Conservation (phyloP, 2,888 invertebrate genomes). For the Harpalus rubripes region DNA sequence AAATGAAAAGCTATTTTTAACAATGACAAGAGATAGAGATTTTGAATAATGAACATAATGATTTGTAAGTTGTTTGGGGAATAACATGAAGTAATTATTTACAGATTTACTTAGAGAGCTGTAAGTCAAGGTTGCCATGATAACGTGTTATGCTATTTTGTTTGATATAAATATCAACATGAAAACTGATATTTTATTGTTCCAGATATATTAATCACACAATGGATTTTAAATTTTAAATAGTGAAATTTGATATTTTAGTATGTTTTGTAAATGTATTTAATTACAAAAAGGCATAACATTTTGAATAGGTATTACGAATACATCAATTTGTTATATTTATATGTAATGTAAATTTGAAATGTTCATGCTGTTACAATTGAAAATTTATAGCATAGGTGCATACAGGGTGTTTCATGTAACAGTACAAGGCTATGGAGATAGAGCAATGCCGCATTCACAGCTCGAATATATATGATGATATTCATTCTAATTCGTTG, state of each 20-base stretch:
- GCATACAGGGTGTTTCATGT: no score
- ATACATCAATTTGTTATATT: no score
- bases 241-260: slow-evolving; percentile 12
- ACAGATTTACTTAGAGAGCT: neutral
- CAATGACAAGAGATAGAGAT: neutral
- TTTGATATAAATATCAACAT: neutral
- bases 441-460: no score
- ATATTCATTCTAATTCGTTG: no score
- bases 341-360: no score
- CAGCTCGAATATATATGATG: no score
- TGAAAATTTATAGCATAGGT: no score
- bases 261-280: neutral
- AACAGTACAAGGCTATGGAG: no score
- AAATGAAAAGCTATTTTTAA: neutral
- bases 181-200: slow-evolving; percentile 16
- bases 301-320: neutral
- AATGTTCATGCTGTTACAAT: no score
- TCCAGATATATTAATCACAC: neutral
- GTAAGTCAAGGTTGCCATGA: neutral
- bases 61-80: neutral
- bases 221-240: slow-evolving; percentile 4
- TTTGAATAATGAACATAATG: neutral
- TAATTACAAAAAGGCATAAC: neutral
- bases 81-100: slow-evolving; percentile 28
- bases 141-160: neutral